phyloP scores from a whole-genome alignment of 1,140 invertebrate species.

The Watersipora subatra region DNA sequence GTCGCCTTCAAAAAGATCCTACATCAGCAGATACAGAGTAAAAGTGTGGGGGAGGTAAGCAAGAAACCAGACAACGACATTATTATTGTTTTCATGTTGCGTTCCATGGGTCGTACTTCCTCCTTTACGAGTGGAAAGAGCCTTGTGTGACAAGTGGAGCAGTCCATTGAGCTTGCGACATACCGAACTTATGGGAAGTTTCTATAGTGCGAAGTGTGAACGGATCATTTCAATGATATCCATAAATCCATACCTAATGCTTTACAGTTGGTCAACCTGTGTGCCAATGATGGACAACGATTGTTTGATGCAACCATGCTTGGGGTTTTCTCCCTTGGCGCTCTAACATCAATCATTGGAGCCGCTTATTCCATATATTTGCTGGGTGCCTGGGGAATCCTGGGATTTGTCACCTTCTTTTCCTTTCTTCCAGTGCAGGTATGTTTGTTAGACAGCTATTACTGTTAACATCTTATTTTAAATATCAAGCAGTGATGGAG shows the following conservation, averaged over 20 bases:
- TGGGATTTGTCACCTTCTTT: constrained; percentile 51
- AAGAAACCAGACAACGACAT: background rate
- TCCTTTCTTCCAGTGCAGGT: constrained; percentile 56
- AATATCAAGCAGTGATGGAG: too few species aligned
- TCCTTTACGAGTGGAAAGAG: too few species aligned
- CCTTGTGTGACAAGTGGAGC: too few species aligned
- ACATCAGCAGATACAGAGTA: background rate
- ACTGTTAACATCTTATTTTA: too few species aligned
- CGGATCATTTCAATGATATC: background rate
- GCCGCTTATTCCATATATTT: constrained; percentile 48
- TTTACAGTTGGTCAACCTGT: constrained; percentile 53
- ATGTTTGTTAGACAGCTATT: too few species aligned
- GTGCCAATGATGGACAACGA: constrained; percentile 53
- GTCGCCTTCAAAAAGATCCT: background rate
- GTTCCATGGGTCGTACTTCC: too few species aligned
- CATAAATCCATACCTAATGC: constrained; percentile 4
- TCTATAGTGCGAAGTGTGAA: too few species aligned
- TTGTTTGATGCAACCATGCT: constrained; percentile 52
- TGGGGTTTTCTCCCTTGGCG: constrained; percentile 50
- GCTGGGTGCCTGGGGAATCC: constrained; percentile 49
- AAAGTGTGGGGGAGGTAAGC: background rate
- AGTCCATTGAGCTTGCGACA: too few species aligned
- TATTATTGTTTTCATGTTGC: too few species aligned
- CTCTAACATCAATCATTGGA: constrained; percentile 48
- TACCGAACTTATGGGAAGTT: too few species aligned